Conservation (phyloP, 2,888 invertebrate species). For the Rhorus exstirpatorius region DNA sequence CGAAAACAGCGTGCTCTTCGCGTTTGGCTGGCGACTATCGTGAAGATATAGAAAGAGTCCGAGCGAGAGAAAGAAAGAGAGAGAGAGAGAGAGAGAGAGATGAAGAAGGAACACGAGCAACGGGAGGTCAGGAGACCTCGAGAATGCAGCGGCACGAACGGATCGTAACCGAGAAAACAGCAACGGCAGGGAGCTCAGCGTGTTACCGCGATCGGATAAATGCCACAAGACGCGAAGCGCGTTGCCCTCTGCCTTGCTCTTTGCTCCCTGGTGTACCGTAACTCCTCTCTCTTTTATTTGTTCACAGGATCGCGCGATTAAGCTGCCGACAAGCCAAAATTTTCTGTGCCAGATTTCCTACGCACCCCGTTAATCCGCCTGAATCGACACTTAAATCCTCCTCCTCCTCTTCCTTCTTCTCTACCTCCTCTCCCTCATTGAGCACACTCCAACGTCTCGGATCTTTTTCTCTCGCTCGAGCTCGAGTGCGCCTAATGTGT, state of each 20-base stretch:
- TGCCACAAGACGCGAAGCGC: constrained; percentile 67
- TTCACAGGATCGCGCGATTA: no score
- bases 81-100: constrained; percentile 14
- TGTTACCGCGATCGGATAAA: constrained; percentile 75
- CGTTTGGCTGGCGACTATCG: constrained; percentile 55
- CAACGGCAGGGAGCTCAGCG: constrained; percentile 66
- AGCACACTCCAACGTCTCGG: no score
- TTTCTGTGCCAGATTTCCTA: not conserved
- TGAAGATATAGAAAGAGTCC: constrained; percentile 35
- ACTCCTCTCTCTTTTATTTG: not conserved
- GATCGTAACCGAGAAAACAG: constrained; percentile 71
- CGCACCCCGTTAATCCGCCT: no score
- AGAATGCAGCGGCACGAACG: constrained; percentile 71
- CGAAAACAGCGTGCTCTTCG: constrained; percentile 60
- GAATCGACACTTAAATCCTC: no score
- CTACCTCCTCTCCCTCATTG: no score
- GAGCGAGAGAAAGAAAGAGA: constrained; percentile 4
- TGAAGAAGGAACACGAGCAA: constrained; percentile 7
- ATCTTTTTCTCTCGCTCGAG: not conserved
- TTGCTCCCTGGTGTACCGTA: not conserved
- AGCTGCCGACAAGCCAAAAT: not conserved
- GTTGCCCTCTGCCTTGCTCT: constrained; percentile 61
- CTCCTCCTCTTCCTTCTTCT: not conserved
- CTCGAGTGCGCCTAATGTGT: constrained; percentile 45
- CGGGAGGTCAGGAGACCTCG: constrained; percentile 60